A percentile compares a stretch with the other conserved stretches of the same genome.
These are phyloP conservation scores for Agelastica alni DNA, from an alignment of 2,888 invertebrate genomes.

Conservation along the genomic window DNA sequence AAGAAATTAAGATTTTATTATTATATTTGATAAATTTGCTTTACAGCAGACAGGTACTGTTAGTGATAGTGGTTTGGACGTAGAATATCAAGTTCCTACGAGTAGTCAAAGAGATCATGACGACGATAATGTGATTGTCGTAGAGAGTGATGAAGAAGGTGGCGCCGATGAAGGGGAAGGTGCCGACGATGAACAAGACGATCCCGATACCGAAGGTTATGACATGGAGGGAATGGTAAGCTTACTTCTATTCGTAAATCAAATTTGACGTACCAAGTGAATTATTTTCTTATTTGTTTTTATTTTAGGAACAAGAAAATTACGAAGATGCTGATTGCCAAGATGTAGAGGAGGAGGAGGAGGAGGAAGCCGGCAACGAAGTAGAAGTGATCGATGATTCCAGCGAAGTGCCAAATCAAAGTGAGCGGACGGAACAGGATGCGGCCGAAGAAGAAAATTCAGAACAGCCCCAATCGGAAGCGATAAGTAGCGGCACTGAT, in stretches of 20 bases:
- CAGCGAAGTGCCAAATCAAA: slow-evolving; percentile 68
- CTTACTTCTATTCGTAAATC: background rate
- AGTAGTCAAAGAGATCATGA: slow-evolving; percentile 86
- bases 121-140: slow-evolving; percentile 68
- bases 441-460: slow-evolving; percentile 56
- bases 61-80: slow-evolving; percentile 63
- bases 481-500: slow-evolving; percentile 78
- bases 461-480: slow-evolving; percentile 62
- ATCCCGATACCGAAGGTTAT: slow-evolving; percentile 63
- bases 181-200: slow-evolving; percentile 60
- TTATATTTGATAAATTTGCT: too few relatives aligned
- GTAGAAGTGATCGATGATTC: slow-evolving; percentile 67
- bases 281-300: background rate
- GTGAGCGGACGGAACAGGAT: slow-evolving; percentile 48
- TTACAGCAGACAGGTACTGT: slow-evolving; percentile 44
- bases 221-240: slow-evolving; percentile 58
- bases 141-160: slow-evolving; percentile 80
- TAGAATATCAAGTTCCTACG: slow-evolving; percentile 85
- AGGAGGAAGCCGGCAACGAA: slow-evolving; percentile 59
- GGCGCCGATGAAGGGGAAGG: slow-evolving; percentile 61
- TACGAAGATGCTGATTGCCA: slow-evolving; percentile 61
- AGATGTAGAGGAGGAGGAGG: slow-evolving; percentile 57
- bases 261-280: background rate
- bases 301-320: slow-evolving; percentile 57
- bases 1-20: too few relatives aligned